These are phyloP conservation scores for Diaphora mendica DNA, from an alignment of 2,888 invertebrate species.

Conservation along the genomic window DNA sequence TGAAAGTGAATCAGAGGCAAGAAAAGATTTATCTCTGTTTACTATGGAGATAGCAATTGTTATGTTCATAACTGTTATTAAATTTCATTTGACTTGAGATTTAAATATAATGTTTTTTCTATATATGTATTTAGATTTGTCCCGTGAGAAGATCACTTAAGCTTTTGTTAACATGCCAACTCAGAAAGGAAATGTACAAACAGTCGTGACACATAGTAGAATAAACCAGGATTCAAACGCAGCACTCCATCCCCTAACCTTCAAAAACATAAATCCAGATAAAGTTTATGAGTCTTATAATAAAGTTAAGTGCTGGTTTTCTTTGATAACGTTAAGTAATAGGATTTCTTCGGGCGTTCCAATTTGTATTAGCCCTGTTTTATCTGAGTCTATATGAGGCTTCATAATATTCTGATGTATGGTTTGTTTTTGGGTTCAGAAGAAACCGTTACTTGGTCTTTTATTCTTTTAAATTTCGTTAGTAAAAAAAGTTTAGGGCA, in stretches of 20 bases:
- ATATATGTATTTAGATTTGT: neutral
- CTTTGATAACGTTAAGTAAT: constrained; percentile 68
- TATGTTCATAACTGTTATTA: constrained; percentile 4
- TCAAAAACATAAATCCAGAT: constrained; percentile 69
- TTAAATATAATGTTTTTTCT: neutral
- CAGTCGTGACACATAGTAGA: constrained; percentile 13
- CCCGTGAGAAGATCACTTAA: neutral
- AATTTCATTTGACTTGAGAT: constrained; percentile 5
- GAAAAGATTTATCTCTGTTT: constrained; percentile 6
- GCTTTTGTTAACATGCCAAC: neutral
- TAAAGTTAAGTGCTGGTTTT: constrained; percentile 59
- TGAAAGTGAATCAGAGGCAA: constrained; percentile 30
- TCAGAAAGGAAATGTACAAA: neutral
- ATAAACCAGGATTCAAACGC: constrained; percentile 19
- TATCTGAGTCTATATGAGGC: constrained; percentile 45
- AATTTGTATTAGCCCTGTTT: constrained; percentile 55
- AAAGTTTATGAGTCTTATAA: constrained; percentile 70
- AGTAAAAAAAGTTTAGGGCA: neutral
- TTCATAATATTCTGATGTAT: constrained; percentile 43
- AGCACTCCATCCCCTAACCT: constrained; percentile 29
- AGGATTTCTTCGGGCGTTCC: constrained; percentile 52
- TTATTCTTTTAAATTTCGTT: neutral
- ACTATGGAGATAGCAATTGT: constrained; percentile 5
- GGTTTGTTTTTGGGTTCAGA: constrained; percentile 26
- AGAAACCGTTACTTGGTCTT: neutral